A percentile compares a stretch with the other conserved stretches of the same genome.
phyloP scores from a whole-genome alignment of 2,797 vertebrate species.

The Anolis apletophallus region DNA sequence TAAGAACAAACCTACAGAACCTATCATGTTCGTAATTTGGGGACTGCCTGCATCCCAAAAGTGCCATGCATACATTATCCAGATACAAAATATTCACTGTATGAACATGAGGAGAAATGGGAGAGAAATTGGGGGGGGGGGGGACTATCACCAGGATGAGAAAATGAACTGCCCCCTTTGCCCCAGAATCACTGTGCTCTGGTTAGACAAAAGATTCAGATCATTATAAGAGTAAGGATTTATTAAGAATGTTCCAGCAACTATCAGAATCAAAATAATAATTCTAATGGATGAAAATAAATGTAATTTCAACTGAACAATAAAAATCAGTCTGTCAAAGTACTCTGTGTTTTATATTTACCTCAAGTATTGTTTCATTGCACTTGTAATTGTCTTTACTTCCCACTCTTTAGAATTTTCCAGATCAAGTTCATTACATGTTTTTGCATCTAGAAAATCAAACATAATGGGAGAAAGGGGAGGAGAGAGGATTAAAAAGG shows the following conservation, averaged over 20 bases:
- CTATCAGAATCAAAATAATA: not conserved
- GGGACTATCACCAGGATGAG: not conserved
- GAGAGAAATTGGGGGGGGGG: not conserved
- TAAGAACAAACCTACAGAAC: too few relatives aligned
- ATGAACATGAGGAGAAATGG: not conserved
- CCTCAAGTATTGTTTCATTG: constrained; percentile 95
- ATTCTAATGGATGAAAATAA: not conserved
- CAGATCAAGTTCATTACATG: constrained; percentile 88
- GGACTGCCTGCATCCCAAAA: too few relatives aligned
- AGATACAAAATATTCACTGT: not conserved
- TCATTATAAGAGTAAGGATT: not conserved
- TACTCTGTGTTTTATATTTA: constrained; percentile 62
- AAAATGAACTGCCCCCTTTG: not conserved
- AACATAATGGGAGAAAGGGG: constrained; percentile 17
- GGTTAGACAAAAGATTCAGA: not conserved
- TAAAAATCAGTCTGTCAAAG: not conserved
- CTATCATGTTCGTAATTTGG: too few relatives aligned
- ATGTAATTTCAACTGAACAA: constrained; percentile 8
- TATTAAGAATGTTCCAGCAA: not conserved
- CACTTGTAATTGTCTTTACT: constrained; percentile 95
- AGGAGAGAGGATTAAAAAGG: not conserved
- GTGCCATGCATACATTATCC: not conserved
- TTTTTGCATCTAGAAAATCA: constrained; percentile 86
- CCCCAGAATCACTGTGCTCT: not conserved
- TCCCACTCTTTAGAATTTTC: constrained; percentile 91